A percentile compares a stretch with the other conserved stretches of the same genome.
phyloP scores from a whole-genome alignment of 2,797 vertebrate genomes.

The Sebastolobus alascanus region DNA sequence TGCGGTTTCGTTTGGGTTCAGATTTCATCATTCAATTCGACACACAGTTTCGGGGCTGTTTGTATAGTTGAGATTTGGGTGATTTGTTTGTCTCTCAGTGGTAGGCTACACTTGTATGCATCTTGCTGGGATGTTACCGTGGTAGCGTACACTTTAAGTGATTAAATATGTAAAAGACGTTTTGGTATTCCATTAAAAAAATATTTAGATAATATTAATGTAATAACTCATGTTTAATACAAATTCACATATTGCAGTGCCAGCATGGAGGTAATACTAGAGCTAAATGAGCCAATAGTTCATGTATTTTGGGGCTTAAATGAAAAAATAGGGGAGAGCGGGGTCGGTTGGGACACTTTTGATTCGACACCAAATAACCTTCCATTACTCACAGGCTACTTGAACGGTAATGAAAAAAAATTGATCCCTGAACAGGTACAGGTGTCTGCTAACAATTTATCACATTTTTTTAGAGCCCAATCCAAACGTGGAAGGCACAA shows the following conservation, averaged over 20 bases:
- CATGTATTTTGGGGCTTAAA: conserved; percentile 1
- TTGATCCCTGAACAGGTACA: no score
- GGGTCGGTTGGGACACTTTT: no score
- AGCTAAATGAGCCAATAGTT: conserved; percentile 16
- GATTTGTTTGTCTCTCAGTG: conserved; percentile 42
- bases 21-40: conserved; percentile 79
- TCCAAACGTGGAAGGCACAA: no score
- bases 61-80: conserved; percentile 57
- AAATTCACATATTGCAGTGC: conserved; percentile 5
- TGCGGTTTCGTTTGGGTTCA: conserved; percentile 69
- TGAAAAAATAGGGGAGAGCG: background rate
- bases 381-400: no score
- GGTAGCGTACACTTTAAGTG: conserved; percentile 1
- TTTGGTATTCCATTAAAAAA: conserved; percentile 13
- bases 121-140: background rate
- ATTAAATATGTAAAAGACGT: conserved; percentile 12
- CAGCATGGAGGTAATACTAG: conserved; percentile 6
- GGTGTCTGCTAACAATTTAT: no score
- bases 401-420: no score
- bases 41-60: conserved; percentile 72
- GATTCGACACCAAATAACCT: no score
- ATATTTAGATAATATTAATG: conserved; percentile 15
- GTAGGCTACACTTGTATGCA: background rate
- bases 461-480: no score
- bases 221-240: conserved; percentile 2